A percentile compares a stretch with the other conserved stretches of the same genome.
Conservation (phyloP, 2,797 vertebrate species). For the Carcharodon carcharias region DNA sequence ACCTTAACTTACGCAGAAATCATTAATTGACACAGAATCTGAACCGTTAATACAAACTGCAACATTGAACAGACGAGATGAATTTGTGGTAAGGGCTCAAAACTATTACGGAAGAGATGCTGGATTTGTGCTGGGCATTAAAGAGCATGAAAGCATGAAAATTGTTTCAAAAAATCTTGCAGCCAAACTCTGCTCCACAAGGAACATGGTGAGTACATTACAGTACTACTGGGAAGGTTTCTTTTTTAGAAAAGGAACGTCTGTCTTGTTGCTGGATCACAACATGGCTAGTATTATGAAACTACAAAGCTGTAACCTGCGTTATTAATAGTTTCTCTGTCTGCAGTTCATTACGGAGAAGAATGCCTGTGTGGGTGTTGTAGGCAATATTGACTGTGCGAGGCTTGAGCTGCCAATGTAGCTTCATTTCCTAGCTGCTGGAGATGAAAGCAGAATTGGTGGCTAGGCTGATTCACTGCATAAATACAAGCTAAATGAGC, state of each 20-base stretch:
- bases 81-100: not conserved
- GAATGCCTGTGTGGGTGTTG: constrained; percentile 26
- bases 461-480: not conserved
- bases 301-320: constrained; percentile 18
- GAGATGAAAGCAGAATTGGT: constrained; percentile 21
- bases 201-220: not conserved
- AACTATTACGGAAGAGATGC: not conserved
- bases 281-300: constrained; percentile 23
- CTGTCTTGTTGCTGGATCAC: constrained; percentile 34
- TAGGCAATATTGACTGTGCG: not conserved
- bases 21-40: not conserved
- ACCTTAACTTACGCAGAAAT: not conserved
- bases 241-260: not conserved
- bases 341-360: constrained; percentile 32
- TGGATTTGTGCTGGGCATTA: not conserved
- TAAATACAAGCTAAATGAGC: constrained; percentile 26
- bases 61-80: not conserved
- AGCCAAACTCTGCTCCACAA: not conserved
- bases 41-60: not conserved
- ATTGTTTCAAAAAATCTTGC: constrained; percentile 3
- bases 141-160: not conserved
- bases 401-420: not conserved
- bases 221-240: not conserved
- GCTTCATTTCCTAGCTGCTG: constrained; percentile 23
- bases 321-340: constrained; percentile 36